phyloP scores from a whole-genome alignment of 37 sponge, comb jelly and placozoan species.

The Oscarella lobularis region DNA sequence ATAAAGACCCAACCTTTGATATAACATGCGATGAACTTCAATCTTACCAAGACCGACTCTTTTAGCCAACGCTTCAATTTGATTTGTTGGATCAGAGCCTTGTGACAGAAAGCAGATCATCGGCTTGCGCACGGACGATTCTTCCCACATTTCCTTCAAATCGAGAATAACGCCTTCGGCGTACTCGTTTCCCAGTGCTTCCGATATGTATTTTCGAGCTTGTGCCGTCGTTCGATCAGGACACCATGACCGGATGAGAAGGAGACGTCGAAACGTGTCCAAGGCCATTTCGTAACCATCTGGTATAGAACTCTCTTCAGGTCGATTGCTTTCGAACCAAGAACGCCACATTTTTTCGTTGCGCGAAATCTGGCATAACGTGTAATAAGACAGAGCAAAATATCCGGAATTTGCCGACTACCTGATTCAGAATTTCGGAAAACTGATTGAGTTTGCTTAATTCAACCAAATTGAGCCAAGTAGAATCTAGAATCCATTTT shows the following conservation, averaged over 20 bases:
- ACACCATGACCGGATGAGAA: constrained; percentile 95
- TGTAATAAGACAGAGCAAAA: neutral
- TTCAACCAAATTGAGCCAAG: constrained; percentile 95
- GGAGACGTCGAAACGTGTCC: constrained; percentile 65
- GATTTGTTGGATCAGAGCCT: constrained; percentile 94
- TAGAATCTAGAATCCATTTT: constrained; percentile 95
- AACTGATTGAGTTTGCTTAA: constrained; percentile 84
- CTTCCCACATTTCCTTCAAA: constrained; percentile 79
- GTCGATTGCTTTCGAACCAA: constrained; percentile 98
- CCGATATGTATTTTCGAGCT: constrained; percentile 87
- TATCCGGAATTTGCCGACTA: neutral
- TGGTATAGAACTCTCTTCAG: constrained; percentile 89
- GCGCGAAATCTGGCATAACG: constrained; percentile 38
- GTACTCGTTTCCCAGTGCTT: constrained; percentile 76
- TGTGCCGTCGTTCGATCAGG: constrained; percentile 94
- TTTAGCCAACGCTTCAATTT: constrained; percentile 89
- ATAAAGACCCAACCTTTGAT: no score
- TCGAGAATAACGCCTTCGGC: constrained; percentile 96
- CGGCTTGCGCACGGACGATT: constrained; percentile 60
- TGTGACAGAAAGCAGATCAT: constrained; percentile 95
- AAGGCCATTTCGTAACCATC: constrained; percentile 89
- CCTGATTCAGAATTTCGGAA: constrained; percentile 88
- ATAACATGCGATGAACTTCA: neutral
- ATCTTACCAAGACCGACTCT: constrained; percentile 30
- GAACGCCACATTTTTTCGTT: constrained; percentile 85